These are phyloP conservation scores for Idris sp. DNA, from an alignment of 1,140 invertebrate genomes.

Conservation along the genomic window DNA sequence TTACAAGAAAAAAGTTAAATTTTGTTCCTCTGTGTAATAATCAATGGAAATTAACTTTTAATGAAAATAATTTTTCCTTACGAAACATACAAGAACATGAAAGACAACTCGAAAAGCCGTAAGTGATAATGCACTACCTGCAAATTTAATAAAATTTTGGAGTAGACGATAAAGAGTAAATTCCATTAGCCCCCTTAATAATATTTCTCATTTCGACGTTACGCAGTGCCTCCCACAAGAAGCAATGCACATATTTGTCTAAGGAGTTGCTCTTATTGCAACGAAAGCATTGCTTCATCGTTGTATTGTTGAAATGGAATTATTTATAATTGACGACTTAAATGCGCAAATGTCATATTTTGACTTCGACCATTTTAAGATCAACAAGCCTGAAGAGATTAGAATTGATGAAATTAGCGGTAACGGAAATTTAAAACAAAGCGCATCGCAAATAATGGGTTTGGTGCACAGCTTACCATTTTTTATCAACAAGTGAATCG, in stretches of 20 bases:
- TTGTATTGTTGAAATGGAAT: neutral
- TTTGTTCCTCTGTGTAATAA: no score
- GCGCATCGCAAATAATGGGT: slow-evolving; percentile 1
- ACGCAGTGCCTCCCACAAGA: slow-evolving; percentile 7
- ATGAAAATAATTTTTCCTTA: neutral
- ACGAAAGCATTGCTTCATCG: slow-evolving; percentile 2
- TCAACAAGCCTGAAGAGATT: slow-evolving; percentile 2
- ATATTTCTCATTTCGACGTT: slow-evolving; percentile 9
- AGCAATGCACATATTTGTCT: neutral
- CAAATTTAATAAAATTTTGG: neutral
- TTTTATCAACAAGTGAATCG: no score
- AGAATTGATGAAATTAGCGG: neutral
- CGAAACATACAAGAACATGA: neutral
- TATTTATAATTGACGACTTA: neutral
- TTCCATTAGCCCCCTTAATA: neutral
- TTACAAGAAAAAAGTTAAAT: no score
- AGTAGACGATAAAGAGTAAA: slow-evolving; percentile 2
- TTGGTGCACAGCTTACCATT: neutral
- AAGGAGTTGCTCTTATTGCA: neutral
- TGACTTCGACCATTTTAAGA: slow-evolving; percentile 4
- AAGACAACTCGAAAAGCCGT: slow-evolving; percentile 5
- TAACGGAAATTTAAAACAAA: neutral
- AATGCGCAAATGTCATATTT: slow-evolving; percentile 1
- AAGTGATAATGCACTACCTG: neutral
- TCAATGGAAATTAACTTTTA: neutral